phyloP scores from a whole-genome alignment of 2,888 invertebrate species.

The Leptothorax acervorum region DNA sequence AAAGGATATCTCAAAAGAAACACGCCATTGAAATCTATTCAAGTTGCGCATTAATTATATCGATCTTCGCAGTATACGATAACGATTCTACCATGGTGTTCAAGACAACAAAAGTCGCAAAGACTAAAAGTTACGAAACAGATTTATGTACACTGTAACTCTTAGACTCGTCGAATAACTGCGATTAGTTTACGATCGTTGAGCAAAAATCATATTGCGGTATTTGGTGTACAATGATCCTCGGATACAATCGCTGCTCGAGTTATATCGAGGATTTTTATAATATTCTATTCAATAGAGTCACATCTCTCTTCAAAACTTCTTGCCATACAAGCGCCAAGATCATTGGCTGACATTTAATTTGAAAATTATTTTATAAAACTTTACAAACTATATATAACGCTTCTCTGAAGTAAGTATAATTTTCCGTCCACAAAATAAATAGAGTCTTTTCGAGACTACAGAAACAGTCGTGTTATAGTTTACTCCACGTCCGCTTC shows the following conservation, averaged over 20 bases:
- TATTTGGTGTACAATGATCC: slow-evolving; percentile 18
- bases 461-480: background rate
- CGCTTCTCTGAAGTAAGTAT: slow-evolving; percentile 2
- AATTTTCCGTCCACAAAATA: background rate
- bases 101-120: slow-evolving; percentile 9
- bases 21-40: slow-evolving; percentile 2
- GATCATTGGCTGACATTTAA: background rate
- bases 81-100: slow-evolving; percentile 5
- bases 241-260: slow-evolving; percentile 25
- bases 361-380: slow-evolving; percentile 25
- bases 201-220: slow-evolving; percentile 66
- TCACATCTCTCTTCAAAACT: background rate
- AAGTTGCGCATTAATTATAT: slow-evolving; percentile 4
- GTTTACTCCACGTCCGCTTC: background rate
- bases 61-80: slow-evolving; percentile 6
- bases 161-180: slow-evolving; percentile 26
- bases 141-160: slow-evolving; percentile 2
- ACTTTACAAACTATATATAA: background rate
- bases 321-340: background rate
- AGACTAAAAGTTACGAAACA: slow-evolving; percentile 29
- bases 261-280: slow-evolving; percentile 5
- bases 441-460: background rate
- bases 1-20: background rate
- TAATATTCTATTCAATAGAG: background rate
- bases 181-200: slow-evolving; percentile 59